Conservation (phyloP, 2,888 invertebrate species). For the Xylota sylvarum region DNA sequence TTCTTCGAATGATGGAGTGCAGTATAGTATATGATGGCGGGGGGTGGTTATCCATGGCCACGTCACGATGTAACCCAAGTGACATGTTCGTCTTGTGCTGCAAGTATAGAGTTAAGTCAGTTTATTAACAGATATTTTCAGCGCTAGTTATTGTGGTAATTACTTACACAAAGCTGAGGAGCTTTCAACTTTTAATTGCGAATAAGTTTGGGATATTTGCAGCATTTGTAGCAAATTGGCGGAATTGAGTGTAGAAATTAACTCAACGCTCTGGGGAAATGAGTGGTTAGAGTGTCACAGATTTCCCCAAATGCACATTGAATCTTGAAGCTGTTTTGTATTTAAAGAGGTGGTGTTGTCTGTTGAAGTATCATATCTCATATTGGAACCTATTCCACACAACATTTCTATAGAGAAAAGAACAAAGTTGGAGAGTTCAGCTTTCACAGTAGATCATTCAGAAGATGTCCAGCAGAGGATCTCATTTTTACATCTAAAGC, state of each 20-base stretch:
- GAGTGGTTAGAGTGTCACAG: constrained; percentile 28
- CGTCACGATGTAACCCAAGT: neutral
- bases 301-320: constrained; percentile 62
- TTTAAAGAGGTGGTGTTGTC: neutral
- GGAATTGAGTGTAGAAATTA: constrained; percentile 30
- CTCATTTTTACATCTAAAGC: no score
- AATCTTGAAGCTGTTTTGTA: constrained; percentile 3
- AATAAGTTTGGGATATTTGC: constrained; percentile 63
- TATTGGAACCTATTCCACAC: no score
- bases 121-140: constrained; percentile 73
- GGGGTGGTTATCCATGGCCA: constrained; percentile 2
- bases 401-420: no score
- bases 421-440: no score
- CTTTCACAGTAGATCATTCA: no score
- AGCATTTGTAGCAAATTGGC: constrained; percentile 43
- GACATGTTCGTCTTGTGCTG: neutral
- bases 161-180: constrained; percentile 68
- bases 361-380: no score
- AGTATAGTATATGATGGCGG: neutral
- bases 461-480: no score
- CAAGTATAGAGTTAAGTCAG: constrained; percentile 35
- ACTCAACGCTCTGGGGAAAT: constrained; percentile 20
- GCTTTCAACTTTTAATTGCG: constrained; percentile 71
- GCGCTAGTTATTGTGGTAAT: constrained; percentile 71
- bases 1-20: constrained; percentile 36